These are phyloP conservation scores for Leptinotarsa undecemlineata DNA, from an alignment of 1,140 invertebrate genomes.

Conservation along the genomic window DNA sequence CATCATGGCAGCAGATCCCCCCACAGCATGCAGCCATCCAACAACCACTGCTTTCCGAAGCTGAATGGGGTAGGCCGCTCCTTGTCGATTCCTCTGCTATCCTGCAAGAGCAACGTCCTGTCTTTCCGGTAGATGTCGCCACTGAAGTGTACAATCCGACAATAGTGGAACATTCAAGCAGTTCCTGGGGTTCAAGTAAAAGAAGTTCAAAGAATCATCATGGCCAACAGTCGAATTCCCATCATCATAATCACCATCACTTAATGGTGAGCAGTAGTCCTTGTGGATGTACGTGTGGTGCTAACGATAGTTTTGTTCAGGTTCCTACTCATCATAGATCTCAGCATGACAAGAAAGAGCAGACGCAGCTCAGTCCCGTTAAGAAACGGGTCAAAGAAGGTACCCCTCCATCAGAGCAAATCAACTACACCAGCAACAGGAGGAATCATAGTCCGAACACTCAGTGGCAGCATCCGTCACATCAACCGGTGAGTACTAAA, in stretches of 20 bases:
- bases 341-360: conserved; percentile 80
- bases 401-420: conserved; percentile 74
- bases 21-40: conserved; percentile 75
- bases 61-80: conserved; percentile 78
- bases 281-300: too few relatives aligned
- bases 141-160: conserved; percentile 59
- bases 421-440: conserved; percentile 50
- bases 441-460: conserved; percentile 56
- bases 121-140: conserved; percentile 67
- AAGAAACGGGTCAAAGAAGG: conserved; percentile 98
- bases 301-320: conserved; percentile 43
- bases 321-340: conserved; percentile 57
- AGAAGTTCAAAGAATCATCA: conserved; percentile 61
- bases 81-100: conserved; percentile 76
- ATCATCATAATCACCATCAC: conserved; percentile 56
- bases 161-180: conserved; percentile 61
- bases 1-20: conserved; percentile 83
- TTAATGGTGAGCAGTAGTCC: conserved; percentile 50
- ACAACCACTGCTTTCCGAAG: conserved; percentile 68
- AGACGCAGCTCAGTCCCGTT: conserved; percentile 90
- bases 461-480: conserved; percentile 54
- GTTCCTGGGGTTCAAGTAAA: conserved; percentile 56
- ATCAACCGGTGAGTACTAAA: conserved; percentile 41
- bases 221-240: conserved; percentile 43
- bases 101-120: conserved; percentile 64